A percentile compares a stretch with the other conserved stretches of the same genome.
phyloP scores from a whole-genome alignment of 2,113 vertebrate genomes.

The Sceloporus undulatus region DNA sequence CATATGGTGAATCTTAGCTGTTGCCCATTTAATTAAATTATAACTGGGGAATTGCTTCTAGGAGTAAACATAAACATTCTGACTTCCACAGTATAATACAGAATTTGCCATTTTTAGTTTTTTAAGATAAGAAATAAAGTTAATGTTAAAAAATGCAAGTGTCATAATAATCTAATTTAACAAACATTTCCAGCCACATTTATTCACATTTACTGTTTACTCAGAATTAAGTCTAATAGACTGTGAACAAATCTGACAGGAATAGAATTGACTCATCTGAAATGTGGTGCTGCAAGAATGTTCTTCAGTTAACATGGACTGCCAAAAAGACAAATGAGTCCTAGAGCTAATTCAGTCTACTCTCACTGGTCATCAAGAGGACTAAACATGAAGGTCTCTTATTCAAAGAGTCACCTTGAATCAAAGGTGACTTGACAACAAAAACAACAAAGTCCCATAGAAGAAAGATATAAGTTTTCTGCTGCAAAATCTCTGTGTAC shows the following conservation, averaged over 20 bases:
- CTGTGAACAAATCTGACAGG: no score
- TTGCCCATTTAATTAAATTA: constrained; percentile 78
- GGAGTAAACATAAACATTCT: constrained; percentile 62
- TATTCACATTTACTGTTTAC: neutral
- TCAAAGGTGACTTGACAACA: no score
- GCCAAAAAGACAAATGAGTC: no score
- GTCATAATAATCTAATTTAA: neutral
- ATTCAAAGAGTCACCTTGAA: no score
- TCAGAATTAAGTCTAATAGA: neutral
- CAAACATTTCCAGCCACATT: neutral
- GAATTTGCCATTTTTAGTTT: constrained; percentile 42
- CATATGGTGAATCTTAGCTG: constrained; percentile 77
- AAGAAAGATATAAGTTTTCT: neutral
- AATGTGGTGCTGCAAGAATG: no score
- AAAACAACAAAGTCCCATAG: neutral
- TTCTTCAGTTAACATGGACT: no score
- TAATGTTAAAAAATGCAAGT: neutral
- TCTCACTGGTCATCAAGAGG: no score
- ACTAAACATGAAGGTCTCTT: no score
- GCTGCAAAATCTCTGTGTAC: neutral
- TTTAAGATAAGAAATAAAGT: neutral
- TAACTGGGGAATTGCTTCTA: constrained; percentile 64
- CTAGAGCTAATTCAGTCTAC: no score
- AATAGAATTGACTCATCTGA: no score
- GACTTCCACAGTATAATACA: constrained; percentile 67